Evolutionary conservation across 2,888 invertebrate genomes (phyloP).

Genomic region (Mantis religiosa): DNA sequence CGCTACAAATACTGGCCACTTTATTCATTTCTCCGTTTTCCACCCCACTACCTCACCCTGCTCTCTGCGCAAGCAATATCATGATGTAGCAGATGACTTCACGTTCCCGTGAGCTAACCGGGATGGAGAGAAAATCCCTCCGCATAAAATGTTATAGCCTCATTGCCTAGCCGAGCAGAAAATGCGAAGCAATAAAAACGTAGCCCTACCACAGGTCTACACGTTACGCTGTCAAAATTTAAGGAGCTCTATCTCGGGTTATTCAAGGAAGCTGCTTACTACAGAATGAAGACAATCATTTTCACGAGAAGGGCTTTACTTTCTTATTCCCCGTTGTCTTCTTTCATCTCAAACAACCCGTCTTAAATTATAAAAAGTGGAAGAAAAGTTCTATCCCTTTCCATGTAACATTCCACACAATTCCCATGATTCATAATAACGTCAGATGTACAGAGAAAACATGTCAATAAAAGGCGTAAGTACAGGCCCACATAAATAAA

Average conservation of each 20-base stretch:
- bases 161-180: background rate
- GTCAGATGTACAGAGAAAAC: too few species aligned
- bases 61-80: background rate
- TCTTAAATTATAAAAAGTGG: background rate
- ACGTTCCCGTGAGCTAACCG: background rate
- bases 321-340: background rate
- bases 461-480: too few species aligned
- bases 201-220: background rate
- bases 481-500: too few species aligned
- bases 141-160: background rate
- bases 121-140: background rate
- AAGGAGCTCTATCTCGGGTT: background rate
- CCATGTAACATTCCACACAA: too few species aligned
- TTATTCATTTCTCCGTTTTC: background rate
- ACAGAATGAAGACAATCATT: background rate
- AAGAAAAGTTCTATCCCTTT: background rate
- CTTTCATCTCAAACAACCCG: background rate
- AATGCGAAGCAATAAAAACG: slow-evolving; percentile 2
- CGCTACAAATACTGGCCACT: background rate
- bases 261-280: background rate
- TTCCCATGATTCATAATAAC: too few species aligned
- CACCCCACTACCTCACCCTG: background rate
- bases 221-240: background rate
- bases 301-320: background rate
- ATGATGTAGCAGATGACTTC: background rate